These are phyloP conservation scores for Ctenicera cuprea DNA, from an alignment of 2,888 invertebrate species.

Conservation along the genomic window DNA sequence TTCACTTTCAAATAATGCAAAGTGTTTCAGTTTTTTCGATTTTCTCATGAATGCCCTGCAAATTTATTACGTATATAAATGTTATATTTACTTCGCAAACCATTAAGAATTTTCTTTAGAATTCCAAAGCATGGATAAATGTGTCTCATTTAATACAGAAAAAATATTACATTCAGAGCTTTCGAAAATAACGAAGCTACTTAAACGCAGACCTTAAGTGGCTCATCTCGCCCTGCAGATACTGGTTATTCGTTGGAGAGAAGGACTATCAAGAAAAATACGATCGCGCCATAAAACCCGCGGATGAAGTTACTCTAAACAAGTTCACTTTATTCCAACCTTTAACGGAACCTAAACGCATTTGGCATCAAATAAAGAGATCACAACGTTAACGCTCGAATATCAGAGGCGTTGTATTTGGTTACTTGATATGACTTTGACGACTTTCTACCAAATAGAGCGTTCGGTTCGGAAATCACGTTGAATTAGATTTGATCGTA, in stretches of 20 bases:
- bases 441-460: neutral
- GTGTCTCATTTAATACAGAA: neutral
- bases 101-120: neutral
- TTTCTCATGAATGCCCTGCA: no score
- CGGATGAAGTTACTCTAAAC: slow-evolving; percentile 25
- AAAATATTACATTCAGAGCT: neutral
- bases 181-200: slow-evolving; percentile 13
- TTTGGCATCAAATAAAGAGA: slow-evolving; percentile 18
- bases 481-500: neutral
- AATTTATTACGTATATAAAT: no score
- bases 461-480: neutral
- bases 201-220: slow-evolving; percentile 3
- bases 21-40: no score
- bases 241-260: neutral
- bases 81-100: neutral
- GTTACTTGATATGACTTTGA: slow-evolving; percentile 14
- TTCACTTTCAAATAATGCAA: no score
- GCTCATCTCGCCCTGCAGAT: neutral
- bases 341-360: slow-evolving; percentile 22
- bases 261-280: slow-evolving; percentile 24
- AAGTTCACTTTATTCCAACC: slow-evolving; percentile 28
- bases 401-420: slow-evolving; percentile 18
- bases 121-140: neutral
- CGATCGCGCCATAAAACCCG: slow-evolving; percentile 17
- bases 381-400: slow-evolving; percentile 21